Base-by-base conservation (phyloP, 1,140 invertebrate species). In the Archivesica marissinica region DNA sequence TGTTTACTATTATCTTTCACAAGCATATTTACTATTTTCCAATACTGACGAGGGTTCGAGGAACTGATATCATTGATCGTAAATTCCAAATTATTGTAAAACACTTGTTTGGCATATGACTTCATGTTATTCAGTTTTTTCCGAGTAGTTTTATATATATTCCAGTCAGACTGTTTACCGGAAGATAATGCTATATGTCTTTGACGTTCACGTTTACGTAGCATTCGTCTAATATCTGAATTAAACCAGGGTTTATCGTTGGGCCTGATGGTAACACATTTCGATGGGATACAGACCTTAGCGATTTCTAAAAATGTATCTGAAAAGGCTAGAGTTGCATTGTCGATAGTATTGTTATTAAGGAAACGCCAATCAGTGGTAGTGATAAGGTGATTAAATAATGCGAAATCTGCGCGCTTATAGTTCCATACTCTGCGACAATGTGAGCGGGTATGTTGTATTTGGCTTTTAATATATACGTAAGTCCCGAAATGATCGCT, bases 71-170 rank as follows among this genome's bases (percentile, higher is more conserved):
- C 13, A 61, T 17, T 15, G 13, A 15, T 61, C 28, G 13, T 61
- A 11, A 25, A 11, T 15, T 61, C 59, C 25, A 35, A 39, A 15
- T 70, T 39, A 70, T 15, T 33, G 25, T 35, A 13, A 70, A 70
- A 70, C 39, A 9, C 15, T 70, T 70, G 15, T 25, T 70, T 70
- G 25, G 66, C 66, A 28, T 35, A 13, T 25, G 28, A 35, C 13
- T 30, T 70, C 66, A 33, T 70, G 25, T 70, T 70, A 35, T 70
- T 39, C 15, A 35, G 13, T 61, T 61, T 61, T 17, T 61, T 61
- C 15, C 25, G 13, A 17, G 25, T 17, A 11, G 13, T 13, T 70
- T 70, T 70, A 70, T 35, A 70, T 28, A 35, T 39, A 35, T 13
- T 70, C 66, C 66, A 70, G 15, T 39, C 13, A 9, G 28, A 13